Percentiles rank a stretch among this genome's conserved stretches.
phyloP scores from a whole-genome alignment of 2,113 vertebrate genomes.

The Zapornia atra region DNA sequence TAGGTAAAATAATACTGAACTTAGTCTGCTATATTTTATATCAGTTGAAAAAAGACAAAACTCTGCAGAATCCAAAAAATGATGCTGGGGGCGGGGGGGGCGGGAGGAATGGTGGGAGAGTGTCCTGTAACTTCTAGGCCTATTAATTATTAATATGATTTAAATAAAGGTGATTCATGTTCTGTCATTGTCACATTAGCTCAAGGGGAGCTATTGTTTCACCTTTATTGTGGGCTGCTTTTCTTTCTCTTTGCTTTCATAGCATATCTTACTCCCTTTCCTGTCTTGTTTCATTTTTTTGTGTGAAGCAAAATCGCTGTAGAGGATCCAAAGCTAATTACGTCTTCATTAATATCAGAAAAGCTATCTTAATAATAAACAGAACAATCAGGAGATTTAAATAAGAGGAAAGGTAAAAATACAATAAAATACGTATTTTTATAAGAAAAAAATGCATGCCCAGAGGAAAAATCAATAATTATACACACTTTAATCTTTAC shows the following conservation, averaged over 20 bases:
- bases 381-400: background rate
- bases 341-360: constrained; percentile 27
- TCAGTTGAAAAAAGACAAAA: background rate
- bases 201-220: background rate
- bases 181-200: background rate
- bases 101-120: background rate
- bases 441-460: background rate
- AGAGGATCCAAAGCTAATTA: constrained; percentile 10
- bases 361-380: background rate
- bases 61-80: background rate
- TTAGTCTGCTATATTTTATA: background rate
- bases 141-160: background rate
- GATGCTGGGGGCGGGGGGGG: background rate
- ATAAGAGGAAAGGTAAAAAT: background rate
- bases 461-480: background rate
- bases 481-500: background rate
- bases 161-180: background rate
- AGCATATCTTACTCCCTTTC: background rate
- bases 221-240: background rate
- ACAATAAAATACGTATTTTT: background rate
- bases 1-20: background rate
- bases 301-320: background rate
- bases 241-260: background rate
- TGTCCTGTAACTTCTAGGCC: background rate
- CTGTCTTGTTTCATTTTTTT: background rate